Base-by-base conservation (phyloP, 2,113 vertebrate genomes). In the Microcebus murinus region DNA sequence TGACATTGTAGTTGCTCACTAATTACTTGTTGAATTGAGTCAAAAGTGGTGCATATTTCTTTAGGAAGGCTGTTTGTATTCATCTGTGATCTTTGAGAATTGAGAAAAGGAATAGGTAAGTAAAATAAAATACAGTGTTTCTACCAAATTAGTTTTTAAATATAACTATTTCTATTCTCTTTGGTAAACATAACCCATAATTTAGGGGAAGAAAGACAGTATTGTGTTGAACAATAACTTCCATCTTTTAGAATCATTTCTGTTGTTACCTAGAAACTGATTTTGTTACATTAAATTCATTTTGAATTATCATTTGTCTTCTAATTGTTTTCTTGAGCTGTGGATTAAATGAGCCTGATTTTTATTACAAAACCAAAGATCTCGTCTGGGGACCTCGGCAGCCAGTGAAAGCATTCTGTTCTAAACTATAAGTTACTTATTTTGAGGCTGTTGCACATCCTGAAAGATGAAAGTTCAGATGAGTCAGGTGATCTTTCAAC, bases 241-340 rank as follows among this genome's bases (percentile, higher is more conserved):
- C 15, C 61, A n/a, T 89, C 36, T 77, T 79, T 89, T 61, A 18
- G 23, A 63, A 11, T 77, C n/a, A 87, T 77, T 92, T 96, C 61
- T 70, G 1, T 92, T 89, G 34, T 84, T 95, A 86, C 63, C 80
- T 86, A 36, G 23, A 93, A 92, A 71, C 65, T 71, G 61, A 80
- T 87, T 90, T 48, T 96, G 8, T 92, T 96, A 84, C 29, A 14
- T 82, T 65, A 90, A 93, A 4, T 88, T 91, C 50, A 89, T 94
- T 93, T 96, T 77, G 8, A 42, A 25, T 63, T 11, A 79, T 87
- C 31, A 85, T 90, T 94, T 96, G 36, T 90, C 80, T 74, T 91
- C 87, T 95, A 76, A 77, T 95, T 97, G 15, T 82, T 96, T 36
- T 79, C 11, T 90, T 70, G 77, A 96, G 52, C 57, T 90, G 6